Conservation (phyloP, 1,140 invertebrate genomes). For the Sitobion miscanthi region DNA sequence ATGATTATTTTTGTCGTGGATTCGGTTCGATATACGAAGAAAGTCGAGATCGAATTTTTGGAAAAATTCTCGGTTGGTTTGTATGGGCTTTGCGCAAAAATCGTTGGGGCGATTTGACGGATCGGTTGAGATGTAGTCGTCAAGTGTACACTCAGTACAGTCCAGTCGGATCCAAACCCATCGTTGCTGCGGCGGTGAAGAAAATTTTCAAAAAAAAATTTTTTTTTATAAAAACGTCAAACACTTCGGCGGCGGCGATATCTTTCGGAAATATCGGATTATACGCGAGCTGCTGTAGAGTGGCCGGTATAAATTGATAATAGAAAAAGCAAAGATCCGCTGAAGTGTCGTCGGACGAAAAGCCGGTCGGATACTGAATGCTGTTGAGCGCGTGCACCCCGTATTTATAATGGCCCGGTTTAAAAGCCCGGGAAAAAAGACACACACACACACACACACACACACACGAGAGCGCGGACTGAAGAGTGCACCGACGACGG, state of each 20-base stretch:
- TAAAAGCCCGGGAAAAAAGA: slow-evolving; percentile 49
- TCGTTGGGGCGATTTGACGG: neutral
- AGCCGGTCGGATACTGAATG: slow-evolving; percentile 53
- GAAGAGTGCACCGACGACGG: neutral
- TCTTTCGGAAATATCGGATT: neutral
- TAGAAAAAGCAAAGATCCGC: neutral
- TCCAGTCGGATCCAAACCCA: slow-evolving; percentile 53
- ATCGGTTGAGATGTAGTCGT: neutral
- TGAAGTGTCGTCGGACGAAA: slow-evolving; percentile 43
- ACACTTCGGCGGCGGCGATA: slow-evolving; percentile 28
- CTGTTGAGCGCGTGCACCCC: slow-evolving; percentile 52
- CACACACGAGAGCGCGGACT: neutral
- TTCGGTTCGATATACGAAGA: neutral
- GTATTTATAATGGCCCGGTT: slow-evolving; percentile 54
- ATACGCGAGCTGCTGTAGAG: neutral
- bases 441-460: neutral
- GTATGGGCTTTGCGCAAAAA: neutral
- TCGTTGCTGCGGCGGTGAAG: neutral
- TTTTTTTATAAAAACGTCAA: neutral
- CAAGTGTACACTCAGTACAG: neutral
- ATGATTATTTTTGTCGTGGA: neutral
- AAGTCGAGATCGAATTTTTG: neutral
- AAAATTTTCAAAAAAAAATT: neutral
- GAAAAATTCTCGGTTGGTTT: neutral
- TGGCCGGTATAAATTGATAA: neutral